Evolutionary conservation across 2,113 vertebrate species (phyloP).

Genomic region (Ginglymostoma cirratum): DNA sequence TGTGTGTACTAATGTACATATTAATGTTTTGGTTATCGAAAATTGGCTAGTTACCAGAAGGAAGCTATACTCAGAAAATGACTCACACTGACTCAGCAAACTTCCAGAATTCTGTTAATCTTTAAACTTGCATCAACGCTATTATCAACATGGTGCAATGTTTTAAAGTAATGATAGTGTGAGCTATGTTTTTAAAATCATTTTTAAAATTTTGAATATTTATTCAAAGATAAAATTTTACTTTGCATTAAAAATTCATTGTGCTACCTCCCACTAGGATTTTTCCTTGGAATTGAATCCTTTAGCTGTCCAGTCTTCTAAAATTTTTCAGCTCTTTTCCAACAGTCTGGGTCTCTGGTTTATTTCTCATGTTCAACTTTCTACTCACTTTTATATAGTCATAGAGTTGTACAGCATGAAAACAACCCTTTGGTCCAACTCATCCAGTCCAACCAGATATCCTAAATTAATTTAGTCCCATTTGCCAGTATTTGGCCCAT

Average conservation of each 20-base stretch:
- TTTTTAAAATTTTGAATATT: not conserved
- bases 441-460: no score
- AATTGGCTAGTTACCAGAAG: not conserved
- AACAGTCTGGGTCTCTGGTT: not conserved
- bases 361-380: not conserved
- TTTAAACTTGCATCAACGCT: not conserved
- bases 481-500: no score
- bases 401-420: no score
- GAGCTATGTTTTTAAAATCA: not conserved
- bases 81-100: constrained; percentile 23
- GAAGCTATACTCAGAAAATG: not conserved
- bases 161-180: not conserved
- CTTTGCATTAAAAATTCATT: not conserved
- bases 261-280: not conserved
- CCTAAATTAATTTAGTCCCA: no score
- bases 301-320: not conserved
- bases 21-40: not conserved
- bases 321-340: not conserved
- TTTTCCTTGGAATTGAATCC: not conserved
- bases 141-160: not conserved
- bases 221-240: not conserved
- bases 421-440: no score
- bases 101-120: not conserved
- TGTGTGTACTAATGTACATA: not conserved
- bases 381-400: not conserved